Conservation (phyloP, 2,888 invertebrate species). For the Andrena trimmerana region DNA sequence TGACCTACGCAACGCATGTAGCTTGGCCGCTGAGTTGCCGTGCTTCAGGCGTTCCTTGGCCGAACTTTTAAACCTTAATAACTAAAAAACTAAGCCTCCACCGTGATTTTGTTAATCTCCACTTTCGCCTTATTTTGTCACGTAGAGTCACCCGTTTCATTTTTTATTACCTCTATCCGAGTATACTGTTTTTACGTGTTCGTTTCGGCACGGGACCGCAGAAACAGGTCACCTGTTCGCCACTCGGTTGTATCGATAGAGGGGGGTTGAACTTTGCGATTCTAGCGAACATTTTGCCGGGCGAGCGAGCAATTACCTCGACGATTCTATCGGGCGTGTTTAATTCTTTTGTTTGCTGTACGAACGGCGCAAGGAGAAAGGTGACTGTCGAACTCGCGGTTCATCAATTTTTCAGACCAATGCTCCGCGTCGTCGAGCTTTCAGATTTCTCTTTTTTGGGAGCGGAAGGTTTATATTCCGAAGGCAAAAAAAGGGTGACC, state of each 20-base stretch:
- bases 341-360: constrained; percentile 48
- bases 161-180: too few relatives aligned
- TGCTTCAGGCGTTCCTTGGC: too few relatives aligned
- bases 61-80: too few relatives aligned
- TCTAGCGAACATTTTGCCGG: constrained; percentile 43
- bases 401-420: constrained; percentile 42
- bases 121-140: too few relatives aligned
- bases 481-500: too few relatives aligned
- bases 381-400: constrained; percentile 7
- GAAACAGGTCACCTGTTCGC: constrained; percentile 52
- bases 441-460: background rate
- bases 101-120: too few relatives aligned
- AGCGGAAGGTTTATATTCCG: constrained; percentile 1
- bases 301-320: constrained; percentile 51
- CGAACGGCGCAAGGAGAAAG: constrained; percentile 21
- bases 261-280: constrained; percentile 32
- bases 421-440: background rate
- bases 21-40: too few relatives aligned
- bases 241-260: constrained; percentile 12
- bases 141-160: too few relatives aligned
- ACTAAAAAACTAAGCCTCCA: too few relatives aligned
- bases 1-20: too few relatives aligned
- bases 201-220: background rate
- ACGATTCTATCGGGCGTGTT: constrained; percentile 46
- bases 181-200: background rate